phyloP scores from a whole-genome alignment of 2,113 vertebrate genomes.

The Tursiops truncatus region DNA sequence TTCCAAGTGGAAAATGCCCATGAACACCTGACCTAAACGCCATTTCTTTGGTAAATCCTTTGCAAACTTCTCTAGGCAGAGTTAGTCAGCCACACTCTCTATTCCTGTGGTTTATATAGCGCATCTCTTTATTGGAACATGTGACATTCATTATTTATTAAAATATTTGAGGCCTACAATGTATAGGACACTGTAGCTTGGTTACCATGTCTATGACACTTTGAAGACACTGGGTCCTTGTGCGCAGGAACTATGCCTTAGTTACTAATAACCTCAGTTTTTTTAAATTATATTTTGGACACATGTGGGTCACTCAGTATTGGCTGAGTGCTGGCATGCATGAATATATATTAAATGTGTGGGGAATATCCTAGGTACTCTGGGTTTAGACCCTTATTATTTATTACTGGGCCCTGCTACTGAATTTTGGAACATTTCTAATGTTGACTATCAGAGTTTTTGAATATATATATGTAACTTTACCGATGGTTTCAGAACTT shows the following conservation, averaged over 20 bases:
- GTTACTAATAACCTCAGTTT: neutral
- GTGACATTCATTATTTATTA: neutral
- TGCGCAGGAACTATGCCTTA: neutral
- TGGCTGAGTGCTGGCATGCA: neutral
- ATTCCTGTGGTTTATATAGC: neutral
- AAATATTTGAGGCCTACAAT: neutral
- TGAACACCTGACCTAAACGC: neutral
- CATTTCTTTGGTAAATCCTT: neutral
- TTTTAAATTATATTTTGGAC: neutral
- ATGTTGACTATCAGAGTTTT: neutral
- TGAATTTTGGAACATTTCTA: neutral
- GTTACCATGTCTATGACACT: neutral
- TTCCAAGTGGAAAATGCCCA: neutral
- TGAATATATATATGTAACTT: neutral
- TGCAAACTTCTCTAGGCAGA: neutral
- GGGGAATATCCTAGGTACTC: neutral
- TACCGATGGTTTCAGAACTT: neutral
- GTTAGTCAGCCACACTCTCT: neutral
- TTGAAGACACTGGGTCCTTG: neutral
- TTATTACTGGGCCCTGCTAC: neutral
- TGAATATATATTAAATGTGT: neutral
- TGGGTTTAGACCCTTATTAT: neutral
- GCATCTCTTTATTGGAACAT: neutral
- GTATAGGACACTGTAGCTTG: neutral
- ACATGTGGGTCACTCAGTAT: neutral